Evolutionary conservation across 2,113 vertebrate genomes (phyloP), one percentile per base, ranked within the genome.

Genomic region (Eclectus roratus): DNA sequence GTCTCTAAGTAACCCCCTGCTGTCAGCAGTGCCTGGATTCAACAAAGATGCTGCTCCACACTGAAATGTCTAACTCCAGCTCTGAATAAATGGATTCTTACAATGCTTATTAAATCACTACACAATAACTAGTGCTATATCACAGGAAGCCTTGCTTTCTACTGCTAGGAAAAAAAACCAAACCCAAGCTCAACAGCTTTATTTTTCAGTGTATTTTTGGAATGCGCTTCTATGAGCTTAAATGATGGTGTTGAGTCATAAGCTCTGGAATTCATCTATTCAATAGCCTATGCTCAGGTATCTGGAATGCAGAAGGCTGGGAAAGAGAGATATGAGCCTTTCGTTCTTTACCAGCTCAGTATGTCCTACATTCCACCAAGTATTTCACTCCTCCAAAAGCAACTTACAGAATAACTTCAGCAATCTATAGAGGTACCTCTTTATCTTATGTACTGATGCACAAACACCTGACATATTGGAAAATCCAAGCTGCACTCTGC

Each of bases 221-320:
- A 97, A 95, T 28, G n/a, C 80, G n/a, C 69, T 95, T 97, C 96
- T 96, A 81, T 91, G 88, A 95, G 88, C 70, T 91, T 92, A 96
- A 94, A 96, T 68, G 23, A 77, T 73, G 69, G 73, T 82, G 76
- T 94, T 96, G 84, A 96, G 80, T 96, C 77, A 96, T 94, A 97
- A 97, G 73, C 95, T 93, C 85, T 56, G 64, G 76, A 73, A 97
- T 94, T 95, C 94, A 86, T 94, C 95, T 84, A 43, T 81, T 87
- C 85, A 91, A 47, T 47, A 47, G 58, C 49, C 80, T 25, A 46
- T 84, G 49, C 70, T 95, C 71, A 93, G 89, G 68, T 96, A 97
- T 88, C 81, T 86, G 68, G 49, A 94, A 94, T 94, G 81, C 80
- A 87, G 96, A 90, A 76, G 50, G 37, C 73, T 94, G 88, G 27